phyloP scores from a whole-genome alignment of 2,797 vertebrate genomes.

The Picus viridis region DNA sequence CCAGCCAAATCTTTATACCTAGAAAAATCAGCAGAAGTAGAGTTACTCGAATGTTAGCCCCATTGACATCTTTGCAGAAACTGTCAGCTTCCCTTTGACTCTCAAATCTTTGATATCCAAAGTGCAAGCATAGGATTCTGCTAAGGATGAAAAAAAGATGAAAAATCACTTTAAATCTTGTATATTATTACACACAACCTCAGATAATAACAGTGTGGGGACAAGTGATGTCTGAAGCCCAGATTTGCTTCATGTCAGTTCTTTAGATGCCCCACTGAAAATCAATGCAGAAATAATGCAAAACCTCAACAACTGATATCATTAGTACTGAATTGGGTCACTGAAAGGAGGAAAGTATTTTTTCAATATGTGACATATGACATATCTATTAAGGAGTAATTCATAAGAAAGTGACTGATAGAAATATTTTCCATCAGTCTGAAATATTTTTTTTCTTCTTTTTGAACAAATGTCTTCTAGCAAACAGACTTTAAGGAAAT shows the following conservation, averaged over 20 bases:
- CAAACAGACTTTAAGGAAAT: not conserved
- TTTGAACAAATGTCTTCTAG: not conserved
- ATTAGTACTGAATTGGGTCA: not conserved
- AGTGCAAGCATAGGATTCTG: not conserved
- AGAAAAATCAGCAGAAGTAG: slow-evolving; percentile 51
- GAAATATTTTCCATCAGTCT: not conserved
- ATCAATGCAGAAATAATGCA: not conserved
- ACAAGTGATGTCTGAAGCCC: not conserved
- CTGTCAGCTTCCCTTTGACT: not conserved
- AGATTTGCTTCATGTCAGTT: not conserved
- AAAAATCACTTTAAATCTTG: not conserved
- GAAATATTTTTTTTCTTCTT: not conserved
- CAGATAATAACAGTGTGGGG: not conserved
- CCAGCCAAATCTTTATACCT: slow-evolving; percentile 90
- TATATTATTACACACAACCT: not conserved
- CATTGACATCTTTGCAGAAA: not conserved
- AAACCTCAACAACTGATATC: not conserved
- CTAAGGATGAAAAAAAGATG: not conserved
- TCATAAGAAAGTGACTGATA: not conserved
- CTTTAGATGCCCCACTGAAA: not conserved
- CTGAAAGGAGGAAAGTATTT: not conserved
- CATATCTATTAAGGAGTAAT: not conserved
- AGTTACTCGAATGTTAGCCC: not conserved
- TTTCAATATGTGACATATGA: not conserved
- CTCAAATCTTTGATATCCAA: not conserved